Percentiles rank a stretch among this genome's conserved stretches.
Conservation (phyloP, 2,888 invertebrate genomes). For the Ashinkailepas kermadecensis region DNA sequence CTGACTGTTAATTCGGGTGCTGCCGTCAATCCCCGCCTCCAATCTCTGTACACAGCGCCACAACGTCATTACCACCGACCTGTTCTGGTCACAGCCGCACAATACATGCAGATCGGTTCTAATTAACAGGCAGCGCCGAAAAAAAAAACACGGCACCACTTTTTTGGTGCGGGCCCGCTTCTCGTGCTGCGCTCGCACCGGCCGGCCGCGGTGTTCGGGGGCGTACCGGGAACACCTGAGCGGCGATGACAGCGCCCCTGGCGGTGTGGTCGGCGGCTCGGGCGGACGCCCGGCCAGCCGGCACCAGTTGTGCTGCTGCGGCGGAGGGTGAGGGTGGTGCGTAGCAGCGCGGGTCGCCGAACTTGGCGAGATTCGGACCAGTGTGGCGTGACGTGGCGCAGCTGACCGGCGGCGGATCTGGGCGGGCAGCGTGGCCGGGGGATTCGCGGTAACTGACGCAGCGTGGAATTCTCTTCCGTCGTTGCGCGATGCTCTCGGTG, state of each 20-base stretch:
- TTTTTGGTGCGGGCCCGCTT: not conserved
- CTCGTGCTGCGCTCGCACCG: not conserved
- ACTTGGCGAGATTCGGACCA: no score
- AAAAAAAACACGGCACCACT: not conserved
- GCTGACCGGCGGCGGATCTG: no score
- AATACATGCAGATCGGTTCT: not conserved
- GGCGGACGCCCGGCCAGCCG: not conserved
- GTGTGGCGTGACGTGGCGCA: no score
- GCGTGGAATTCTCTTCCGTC: no score
- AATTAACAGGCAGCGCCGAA: not conserved
- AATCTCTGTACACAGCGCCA: no score
- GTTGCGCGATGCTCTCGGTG: no score
- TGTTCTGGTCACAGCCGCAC: not conserved
- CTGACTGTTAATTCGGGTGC: constrained; percentile 1
- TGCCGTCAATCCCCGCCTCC: no score
- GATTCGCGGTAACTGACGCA: no score
- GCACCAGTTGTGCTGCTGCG: not conserved
- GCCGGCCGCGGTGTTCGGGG: not conserved
- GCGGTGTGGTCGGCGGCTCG: not conserved
- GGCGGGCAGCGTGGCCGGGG: no score
- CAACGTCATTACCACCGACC: not conserved
- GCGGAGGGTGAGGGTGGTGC: not conserved
- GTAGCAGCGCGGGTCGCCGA: no score
- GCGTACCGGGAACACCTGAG: not conserved
- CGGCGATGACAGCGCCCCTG: constrained; percentile 4